Conservation (phyloP, 2,113 vertebrate genomes). For the Gracilinanus agilis region DNA sequence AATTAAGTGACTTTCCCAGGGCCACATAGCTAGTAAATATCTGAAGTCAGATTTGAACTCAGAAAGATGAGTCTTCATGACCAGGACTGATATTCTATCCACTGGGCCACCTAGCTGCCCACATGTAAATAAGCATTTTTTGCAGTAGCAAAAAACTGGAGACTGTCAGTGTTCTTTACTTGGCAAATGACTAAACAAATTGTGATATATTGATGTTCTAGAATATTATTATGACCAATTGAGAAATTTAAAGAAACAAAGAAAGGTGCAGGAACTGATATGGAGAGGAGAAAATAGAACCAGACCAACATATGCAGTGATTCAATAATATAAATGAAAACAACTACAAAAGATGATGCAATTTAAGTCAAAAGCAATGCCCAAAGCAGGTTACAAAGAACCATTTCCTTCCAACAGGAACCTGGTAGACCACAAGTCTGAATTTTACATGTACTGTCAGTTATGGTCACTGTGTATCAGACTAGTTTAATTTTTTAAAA, state of each 20-base stretch:
- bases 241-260: not conserved
- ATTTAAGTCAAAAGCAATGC: not conserved
- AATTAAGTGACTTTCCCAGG: not conserved
- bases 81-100: not conserved
- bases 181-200: not conserved
- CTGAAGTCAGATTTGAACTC: not conserved
- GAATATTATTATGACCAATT: not conserved
- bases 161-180: not conserved
- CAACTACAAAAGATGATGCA: not conserved
- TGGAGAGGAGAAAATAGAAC: not conserved
- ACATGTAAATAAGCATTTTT: not conserved
- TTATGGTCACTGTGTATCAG: not conserved
- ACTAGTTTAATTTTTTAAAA: not conserved
- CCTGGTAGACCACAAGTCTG: not conserved
- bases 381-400: not conserved
- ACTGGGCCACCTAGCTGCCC: not conserved
- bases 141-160: not conserved
- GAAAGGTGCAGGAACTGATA: not conserved
- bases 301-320: not conserved
- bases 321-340: not conserved
- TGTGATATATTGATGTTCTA: not conserved
- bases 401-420: not conserved
- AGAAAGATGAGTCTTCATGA: not conserved
- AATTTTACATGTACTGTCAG: not conserved
- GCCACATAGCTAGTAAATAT: not conserved